These are phyloP conservation scores for Aselliscus stoliczkanus DNA, from an alignment of 2,797 vertebrate genomes.

Conservation along the genomic window DNA sequence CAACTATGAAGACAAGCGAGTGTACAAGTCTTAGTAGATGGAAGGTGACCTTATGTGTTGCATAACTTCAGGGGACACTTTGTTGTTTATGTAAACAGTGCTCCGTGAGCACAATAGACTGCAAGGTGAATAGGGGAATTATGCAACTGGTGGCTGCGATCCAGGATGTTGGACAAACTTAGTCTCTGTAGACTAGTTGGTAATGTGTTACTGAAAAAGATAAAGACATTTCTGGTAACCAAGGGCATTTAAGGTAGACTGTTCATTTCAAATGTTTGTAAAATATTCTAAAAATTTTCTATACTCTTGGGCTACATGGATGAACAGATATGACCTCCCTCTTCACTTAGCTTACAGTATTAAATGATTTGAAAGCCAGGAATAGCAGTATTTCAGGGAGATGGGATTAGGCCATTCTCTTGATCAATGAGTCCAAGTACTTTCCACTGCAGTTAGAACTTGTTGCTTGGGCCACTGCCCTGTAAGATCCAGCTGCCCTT, in stretches of 20 bases:
- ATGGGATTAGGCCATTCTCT: neutral
- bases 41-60: neutral
- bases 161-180: neutral
- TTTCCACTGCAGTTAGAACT: neutral
- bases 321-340: conserved; percentile 13
- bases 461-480: neutral
- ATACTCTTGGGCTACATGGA: neutral
- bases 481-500: too few species aligned
- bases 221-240: conserved; percentile 36
- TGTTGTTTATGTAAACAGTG: neutral
- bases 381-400: neutral
- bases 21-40: neutral
- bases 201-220: conserved; percentile 20
- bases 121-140: neutral
- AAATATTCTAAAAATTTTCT: conserved; percentile 33
- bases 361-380: conserved; percentile 12
- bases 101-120: neutral
- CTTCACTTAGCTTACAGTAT: neutral
- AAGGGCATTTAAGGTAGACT: conserved; percentile 26
- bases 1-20: neutral
- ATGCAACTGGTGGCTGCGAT: neutral
- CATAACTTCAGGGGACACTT: neutral
- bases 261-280: conserved; percentile 53
- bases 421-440: neutral
- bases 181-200: conserved; percentile 10